Conservation (phyloP, 2,113 vertebrate species). For the Chloropsis hardwickii region DNA sequence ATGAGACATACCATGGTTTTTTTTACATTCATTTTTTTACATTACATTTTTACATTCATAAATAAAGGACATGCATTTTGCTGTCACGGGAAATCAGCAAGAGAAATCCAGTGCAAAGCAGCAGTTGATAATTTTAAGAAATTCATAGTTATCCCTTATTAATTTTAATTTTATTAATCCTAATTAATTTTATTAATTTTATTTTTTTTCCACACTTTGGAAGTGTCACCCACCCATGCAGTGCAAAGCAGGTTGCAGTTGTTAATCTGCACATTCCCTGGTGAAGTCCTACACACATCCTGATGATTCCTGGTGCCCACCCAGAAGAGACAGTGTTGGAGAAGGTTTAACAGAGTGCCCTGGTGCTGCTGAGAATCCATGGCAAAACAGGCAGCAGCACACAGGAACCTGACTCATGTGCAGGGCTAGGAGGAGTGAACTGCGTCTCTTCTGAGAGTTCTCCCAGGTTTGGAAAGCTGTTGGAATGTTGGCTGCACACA, state of each 20-base stretch:
- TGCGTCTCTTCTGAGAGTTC: background rate
- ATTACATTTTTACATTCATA: background rate
- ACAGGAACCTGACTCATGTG: accelerated
- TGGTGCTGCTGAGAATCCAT: background rate
- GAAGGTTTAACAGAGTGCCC: background rate
- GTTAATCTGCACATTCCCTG: background rate
- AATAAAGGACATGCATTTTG: background rate
- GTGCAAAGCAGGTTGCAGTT: background rate
- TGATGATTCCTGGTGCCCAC: background rate
- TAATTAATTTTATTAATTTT: too few species aligned
- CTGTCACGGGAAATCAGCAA: accelerated
- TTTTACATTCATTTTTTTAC: background rate
- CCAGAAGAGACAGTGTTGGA: background rate
- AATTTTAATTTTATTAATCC: background rate
- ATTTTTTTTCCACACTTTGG: accelerated
- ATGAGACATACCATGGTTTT: accelerated
- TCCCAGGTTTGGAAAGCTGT: background rate
- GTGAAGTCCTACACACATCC: background rate
- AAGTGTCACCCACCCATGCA: background rate
- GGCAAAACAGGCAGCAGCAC: background rate
- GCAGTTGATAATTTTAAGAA: background rate
- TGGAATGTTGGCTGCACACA: background rate
- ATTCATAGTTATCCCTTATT: background rate
- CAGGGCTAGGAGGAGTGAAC: background rate
- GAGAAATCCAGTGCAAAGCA: background rate